phyloP scores from a whole-genome alignment of 2,888 invertebrate species.

The Tribolium freemani region DNA sequence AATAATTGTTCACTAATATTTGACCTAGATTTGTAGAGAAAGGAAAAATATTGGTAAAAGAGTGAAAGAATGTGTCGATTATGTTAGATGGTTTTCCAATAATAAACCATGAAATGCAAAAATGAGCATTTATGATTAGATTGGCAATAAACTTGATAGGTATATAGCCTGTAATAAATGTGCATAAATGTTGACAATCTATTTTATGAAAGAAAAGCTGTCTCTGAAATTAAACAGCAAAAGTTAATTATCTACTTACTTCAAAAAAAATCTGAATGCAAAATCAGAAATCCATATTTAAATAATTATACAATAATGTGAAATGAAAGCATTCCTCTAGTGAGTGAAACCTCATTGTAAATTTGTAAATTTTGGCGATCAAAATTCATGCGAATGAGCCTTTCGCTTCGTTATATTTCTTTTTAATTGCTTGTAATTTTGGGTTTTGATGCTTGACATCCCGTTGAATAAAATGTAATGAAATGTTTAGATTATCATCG shows the following conservation, averaged over 20 bases:
- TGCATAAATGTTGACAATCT: neutral
- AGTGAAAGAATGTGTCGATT: constrained; percentile 19
- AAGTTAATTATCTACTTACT: neutral
- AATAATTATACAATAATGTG: neutral
- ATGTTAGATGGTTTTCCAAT: neutral
- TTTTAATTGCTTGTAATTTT: neutral
- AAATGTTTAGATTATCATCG: constrained; percentile 31
- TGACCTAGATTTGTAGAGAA: constrained; percentile 15
- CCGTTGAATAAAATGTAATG: neutral
- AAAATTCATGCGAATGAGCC: neutral
- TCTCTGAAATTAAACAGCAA: neutral
- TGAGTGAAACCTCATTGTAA: neutral
- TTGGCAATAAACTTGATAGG: neutral
- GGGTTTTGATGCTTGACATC: neutral
- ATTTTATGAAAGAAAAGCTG: neutral
- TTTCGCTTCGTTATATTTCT: neutral
- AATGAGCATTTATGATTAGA: constrained; percentile 6
- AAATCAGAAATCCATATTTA: neutral
- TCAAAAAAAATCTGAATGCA: neutral
- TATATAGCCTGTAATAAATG: constrained; percentile 1
- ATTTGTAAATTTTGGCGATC: neutral
- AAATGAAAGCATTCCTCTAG: neutral
- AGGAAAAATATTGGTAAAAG: constrained; percentile 17
- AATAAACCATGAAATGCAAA: constrained; percentile 16
- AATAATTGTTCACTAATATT: constrained; percentile 16